Conservation (phyloP, 2,113 vertebrate genomes). For the Channa maculata region DNA sequence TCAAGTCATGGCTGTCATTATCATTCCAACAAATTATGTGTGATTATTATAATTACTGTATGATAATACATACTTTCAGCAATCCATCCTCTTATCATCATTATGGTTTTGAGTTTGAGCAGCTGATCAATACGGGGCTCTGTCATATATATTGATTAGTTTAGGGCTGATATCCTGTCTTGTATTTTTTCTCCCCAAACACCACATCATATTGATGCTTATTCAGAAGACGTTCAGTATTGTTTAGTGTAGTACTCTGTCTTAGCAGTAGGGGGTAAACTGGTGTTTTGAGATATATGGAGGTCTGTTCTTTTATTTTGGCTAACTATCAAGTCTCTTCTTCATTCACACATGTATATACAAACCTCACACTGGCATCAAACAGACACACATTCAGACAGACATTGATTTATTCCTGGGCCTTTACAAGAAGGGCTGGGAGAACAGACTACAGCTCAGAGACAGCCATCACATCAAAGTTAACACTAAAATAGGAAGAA, state of each 20-base stretch:
- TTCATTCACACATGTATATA: conserved; percentile 31
- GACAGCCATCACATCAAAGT: conserved; percentile 39
- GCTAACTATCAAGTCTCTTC: conserved; percentile 37
- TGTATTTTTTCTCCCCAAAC: neutral
- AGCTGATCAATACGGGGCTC: conserved; percentile 12
- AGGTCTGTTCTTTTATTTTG: conserved; percentile 36
- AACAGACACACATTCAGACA: conserved; percentile 27
- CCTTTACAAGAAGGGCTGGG: conserved; percentile 37
- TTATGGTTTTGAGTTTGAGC: conserved; percentile 8
- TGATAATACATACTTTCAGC: neutral
- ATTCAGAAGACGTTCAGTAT: neutral
- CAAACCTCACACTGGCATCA: conserved; percentile 29
- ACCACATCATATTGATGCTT: neutral
- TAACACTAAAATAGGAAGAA: conserved; percentile 21
- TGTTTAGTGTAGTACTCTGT: conserved; percentile 32
- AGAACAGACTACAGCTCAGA: conserved; percentile 32
- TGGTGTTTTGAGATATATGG: conserved; percentile 41
- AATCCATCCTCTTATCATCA: neutral
- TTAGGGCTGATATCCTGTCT: neutral
- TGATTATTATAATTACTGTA: neutral
- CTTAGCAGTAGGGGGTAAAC: conserved; percentile 52
- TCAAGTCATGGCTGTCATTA: conserved; percentile 5
- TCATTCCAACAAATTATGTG: neutral
- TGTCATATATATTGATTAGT: neutral
- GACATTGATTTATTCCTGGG: conserved; percentile 58